Base-by-base conservation (phyloP, 1,140 invertebrate species). In the Rhagoletis zephyria region DNA sequence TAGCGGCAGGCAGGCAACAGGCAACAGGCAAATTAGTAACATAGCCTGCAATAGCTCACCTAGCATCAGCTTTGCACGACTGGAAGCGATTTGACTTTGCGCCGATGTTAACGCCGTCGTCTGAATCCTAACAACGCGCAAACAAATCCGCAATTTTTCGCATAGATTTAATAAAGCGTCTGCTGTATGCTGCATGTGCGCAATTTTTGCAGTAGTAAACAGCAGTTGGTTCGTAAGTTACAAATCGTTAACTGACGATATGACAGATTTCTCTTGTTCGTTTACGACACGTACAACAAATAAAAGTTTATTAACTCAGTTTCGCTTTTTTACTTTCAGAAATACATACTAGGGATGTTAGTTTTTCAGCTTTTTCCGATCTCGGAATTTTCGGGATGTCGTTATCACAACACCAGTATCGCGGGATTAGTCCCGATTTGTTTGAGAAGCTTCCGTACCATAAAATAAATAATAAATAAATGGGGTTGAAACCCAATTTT, bases 261-360 rank as follows among this genome's bases (percentile, higher is more conserved):
- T 67, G 64, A 67, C 4, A 40, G 19, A 30, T 51, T 81, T 81
- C 2, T 81, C 56, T 56, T 19, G 5, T 81, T 19, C 48, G 3
- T 56, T 81, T 81, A 10, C 30, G 74, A 59, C 74, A 81, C 74
- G 74, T 81, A 56, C 74, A 81, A 81, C 74, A 81, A 81, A 81
- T 81, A 81, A 81, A 81, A 51, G 48, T 81, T 81, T 81, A 81
- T 56, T 81, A 56, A 81, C 74, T 30, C 19, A 81, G 4, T n/a
- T 45, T 16, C 30, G n/a, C 16, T 56, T 56, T 51, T 45, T 77
- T 45, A 77, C 30, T 40, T 3, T 30, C 30, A 30, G 0, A 30
- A 30, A 30, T 30, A 30, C 30, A 30, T 30, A 30, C 30, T 30
- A 30, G 30, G 30, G 30, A 30, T 30, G 30, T 30, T 0, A 30